A percentile compares a stretch with the other conserved stretches of the same genome.
Evolutionary conservation across 2,888 invertebrate genomes (phyloP).

Genomic region (Thysanoteuthis rhombus): DNA sequence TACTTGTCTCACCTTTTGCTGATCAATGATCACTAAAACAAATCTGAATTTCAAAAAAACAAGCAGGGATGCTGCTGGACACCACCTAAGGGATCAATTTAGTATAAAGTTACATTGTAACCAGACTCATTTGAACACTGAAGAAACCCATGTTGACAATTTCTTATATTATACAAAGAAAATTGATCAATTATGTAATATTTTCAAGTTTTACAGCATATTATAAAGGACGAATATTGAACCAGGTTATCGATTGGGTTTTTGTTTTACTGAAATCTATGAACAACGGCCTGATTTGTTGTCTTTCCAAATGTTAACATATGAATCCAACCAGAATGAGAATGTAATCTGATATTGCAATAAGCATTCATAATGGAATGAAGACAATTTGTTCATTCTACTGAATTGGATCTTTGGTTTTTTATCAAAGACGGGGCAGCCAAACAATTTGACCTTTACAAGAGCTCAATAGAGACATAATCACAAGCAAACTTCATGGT

Average conservation of each 20-base stretch:
- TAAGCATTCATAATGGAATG: background rate
- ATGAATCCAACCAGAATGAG: background rate
- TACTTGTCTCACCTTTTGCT: too few relatives aligned
- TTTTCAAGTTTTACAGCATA: too few relatives aligned
- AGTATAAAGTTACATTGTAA: too few relatives aligned
- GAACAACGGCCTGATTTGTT: background rate
- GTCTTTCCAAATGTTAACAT: background rate
- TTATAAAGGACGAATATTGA: background rate
- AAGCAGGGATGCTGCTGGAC: too few relatives aligned
- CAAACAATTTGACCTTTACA: background rate
- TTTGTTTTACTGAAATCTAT: background rate
- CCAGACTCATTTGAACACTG: too few relatives aligned
- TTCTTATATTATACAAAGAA: too few relatives aligned
- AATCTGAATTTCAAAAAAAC: too few relatives aligned
- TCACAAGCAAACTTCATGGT: background rate
- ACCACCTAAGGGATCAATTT: too few relatives aligned
- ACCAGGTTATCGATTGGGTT: background rate
- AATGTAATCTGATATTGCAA: background rate
- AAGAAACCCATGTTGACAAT: too few relatives aligned
- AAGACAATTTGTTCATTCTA: background rate
- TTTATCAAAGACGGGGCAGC: background rate
- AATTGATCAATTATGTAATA: too few relatives aligned
- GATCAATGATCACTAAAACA: too few relatives aligned
- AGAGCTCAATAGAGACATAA: background rate
- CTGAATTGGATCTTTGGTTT: background rate